Evolutionary conservation across 1,140 invertebrate genomes (phyloP).

Genomic region (Battus philenor): DNA sequence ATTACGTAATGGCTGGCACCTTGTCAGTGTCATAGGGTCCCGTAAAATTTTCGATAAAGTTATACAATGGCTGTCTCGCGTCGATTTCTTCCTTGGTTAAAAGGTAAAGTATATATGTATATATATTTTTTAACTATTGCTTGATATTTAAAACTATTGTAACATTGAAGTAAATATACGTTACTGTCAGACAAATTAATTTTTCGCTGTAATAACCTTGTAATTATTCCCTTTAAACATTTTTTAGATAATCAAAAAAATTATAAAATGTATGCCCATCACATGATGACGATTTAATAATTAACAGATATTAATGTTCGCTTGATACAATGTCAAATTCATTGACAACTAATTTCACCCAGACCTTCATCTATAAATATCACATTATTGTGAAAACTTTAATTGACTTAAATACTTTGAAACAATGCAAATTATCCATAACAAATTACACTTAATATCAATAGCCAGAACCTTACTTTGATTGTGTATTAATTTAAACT

Average conservation of each 20-base stretch:
- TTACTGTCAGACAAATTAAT: no score
- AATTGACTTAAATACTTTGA: no score
- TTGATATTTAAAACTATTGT: no score
- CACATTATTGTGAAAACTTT: no score
- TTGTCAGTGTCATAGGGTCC: slow-evolving; percentile 59
- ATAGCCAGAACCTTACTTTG: no score
- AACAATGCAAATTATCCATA: no score
- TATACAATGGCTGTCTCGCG: slow-evolving; percentile 65
- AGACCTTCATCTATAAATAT: slow-evolving; percentile 68
- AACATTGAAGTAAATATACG: no score
- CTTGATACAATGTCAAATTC: slow-evolving; percentile 40
- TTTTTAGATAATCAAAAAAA: no score
- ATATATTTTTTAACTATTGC: slow-evolving; percentile 8
- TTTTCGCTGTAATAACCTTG: slow-evolving; percentile 21
- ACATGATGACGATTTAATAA: slow-evolving; percentile 3
- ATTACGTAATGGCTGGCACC: slow-evolving; percentile 61
- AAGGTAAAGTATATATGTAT: slow-evolving; percentile 43
- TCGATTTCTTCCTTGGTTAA: slow-evolving; percentile 58
- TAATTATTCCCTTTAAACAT: slow-evolving; percentile 10
- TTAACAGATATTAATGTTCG: background rate
- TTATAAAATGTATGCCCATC: slow-evolving; percentile 1
- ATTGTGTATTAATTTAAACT: no score
- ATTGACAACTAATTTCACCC: slow-evolving; percentile 36
- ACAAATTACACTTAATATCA: no score
- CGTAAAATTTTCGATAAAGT: slow-evolving; percentile 40